Evolutionary conservation across 2,113 vertebrate species (phyloP).

Genomic region (Elaphurus davidianus): DNA sequence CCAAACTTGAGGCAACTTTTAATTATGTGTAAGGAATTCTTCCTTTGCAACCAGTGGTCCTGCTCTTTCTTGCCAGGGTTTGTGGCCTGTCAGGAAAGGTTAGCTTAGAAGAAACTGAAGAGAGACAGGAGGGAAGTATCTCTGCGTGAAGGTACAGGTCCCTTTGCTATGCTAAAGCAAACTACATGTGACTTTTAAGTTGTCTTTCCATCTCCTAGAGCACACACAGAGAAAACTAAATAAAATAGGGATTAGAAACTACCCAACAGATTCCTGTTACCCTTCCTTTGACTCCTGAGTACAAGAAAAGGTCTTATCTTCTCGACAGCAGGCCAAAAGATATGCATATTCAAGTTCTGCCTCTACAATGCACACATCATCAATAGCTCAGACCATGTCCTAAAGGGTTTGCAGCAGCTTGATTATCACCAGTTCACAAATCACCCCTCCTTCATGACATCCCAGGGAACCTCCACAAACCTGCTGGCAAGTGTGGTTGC

Average conservation of each 20-base stretch:
- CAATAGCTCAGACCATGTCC: background rate
- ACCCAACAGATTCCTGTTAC: background rate
- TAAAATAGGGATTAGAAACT: background rate
- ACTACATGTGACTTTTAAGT: background rate
- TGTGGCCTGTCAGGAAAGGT: background rate
- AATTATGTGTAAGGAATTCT: background rate
- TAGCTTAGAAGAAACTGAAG: background rate
- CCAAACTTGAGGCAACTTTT: background rate
- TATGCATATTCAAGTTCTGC: background rate
- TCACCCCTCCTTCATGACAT: background rate
- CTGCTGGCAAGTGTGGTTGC: background rate
- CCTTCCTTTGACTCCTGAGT: background rate
- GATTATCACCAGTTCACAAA: background rate
- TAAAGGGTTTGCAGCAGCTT: background rate
- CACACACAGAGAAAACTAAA: background rate
- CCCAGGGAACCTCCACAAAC: slow-evolving; percentile 7
- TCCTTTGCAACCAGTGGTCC: background rate
- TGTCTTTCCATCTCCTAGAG: background rate
- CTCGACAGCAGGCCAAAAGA: background rate
- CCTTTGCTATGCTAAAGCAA: background rate
- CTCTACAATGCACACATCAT: background rate
- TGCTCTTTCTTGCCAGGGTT: background rate
- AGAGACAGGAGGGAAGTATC: background rate
- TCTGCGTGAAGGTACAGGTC: background rate
- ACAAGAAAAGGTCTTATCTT: slow-evolving; percentile 6